Percentiles rank a stretch among this genome's conserved stretches.
Conservation (phyloP, 2,888 invertebrate species). For the Tenthredo notha region DNA sequence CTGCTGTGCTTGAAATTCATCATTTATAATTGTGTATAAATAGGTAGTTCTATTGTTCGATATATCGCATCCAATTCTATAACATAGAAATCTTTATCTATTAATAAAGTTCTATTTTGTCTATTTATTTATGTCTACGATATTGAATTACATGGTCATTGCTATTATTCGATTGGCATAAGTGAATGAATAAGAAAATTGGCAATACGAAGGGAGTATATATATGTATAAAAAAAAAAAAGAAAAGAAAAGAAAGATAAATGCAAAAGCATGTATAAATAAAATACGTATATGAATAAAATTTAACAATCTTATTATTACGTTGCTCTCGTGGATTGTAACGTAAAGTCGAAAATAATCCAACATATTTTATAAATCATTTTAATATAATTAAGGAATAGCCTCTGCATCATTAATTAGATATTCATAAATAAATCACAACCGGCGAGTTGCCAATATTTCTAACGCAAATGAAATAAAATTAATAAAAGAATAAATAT, state of each 20-base stretch:
- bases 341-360: not conserved
- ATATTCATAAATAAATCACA: slow-evolving; percentile 65
- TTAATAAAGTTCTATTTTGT: not conserved
- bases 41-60: not conserved
- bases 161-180: slow-evolving; percentile 1
- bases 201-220: not conserved
- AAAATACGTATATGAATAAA: slow-evolving; percentile 16
- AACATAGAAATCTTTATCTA: not conserved
- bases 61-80: slow-evolving; percentile 2
- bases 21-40: slow-evolving; percentile 32
- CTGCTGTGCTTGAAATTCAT: slow-evolving; percentile 26
- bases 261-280: slow-evolving; percentile 36
- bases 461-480: slow-evolving; percentile 66
- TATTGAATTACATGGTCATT: slow-evolving; percentile 14
- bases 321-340: not conserved
- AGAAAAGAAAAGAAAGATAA: not conserved
- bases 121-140: slow-evolving; percentile 8
- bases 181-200: slow-evolving; percentile 28
- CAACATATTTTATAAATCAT: not conserved
- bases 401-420: slow-evolving; percentile 44
- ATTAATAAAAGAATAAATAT: slow-evolving; percentile 69
- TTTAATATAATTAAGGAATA: slow-evolving; percentile 47
- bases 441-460: slow-evolving; percentile 70
- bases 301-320: slow-evolving; percentile 15
- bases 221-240: not conserved